Evolutionary conservation across 2,888 invertebrate genomes (phyloP).

Genomic region (Megaustenia siamemsis): DNA sequence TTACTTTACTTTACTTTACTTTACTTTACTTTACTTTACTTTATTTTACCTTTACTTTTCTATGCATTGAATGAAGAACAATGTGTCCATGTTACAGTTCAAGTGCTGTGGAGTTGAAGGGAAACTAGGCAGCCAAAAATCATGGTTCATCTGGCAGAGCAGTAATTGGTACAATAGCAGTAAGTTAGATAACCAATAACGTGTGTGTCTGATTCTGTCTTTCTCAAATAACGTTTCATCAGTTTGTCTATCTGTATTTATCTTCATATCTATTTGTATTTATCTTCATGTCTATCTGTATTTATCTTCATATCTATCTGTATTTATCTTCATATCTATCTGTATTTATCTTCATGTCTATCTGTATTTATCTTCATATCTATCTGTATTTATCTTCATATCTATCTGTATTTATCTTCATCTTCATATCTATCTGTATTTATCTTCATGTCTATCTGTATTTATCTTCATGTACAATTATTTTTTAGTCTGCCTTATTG

Average conservation of each 20-base stretch:
- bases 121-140: neutral
- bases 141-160: slow-evolving; percentile 36
- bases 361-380: neutral
- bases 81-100: slow-evolving; percentile 5
- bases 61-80: too few species aligned
- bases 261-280: too few species aligned
- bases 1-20: too few species aligned
- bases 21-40: too few species aligned
- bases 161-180: slow-evolving; percentile 18
- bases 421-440: too few species aligned
- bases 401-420: too few species aligned
- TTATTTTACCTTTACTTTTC: too few species aligned
- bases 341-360: neutral
- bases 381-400: neutral
- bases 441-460: too few species aligned
- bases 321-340: neutral
- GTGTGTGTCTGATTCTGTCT: neutral
- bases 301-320: neutral
- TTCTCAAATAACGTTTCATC: neutral
- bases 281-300: too few species aligned
- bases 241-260: too few species aligned
- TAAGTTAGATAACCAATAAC: neutral
- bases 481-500: too few species aligned
- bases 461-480: too few species aligned
- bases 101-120: slow-evolving; percentile 37